Percentiles rank a stretch among this genome's conserved stretches.
phyloP scores from a whole-genome alignment of 2,888 invertebrate genomes.

The Entomobrya proxima region DNA sequence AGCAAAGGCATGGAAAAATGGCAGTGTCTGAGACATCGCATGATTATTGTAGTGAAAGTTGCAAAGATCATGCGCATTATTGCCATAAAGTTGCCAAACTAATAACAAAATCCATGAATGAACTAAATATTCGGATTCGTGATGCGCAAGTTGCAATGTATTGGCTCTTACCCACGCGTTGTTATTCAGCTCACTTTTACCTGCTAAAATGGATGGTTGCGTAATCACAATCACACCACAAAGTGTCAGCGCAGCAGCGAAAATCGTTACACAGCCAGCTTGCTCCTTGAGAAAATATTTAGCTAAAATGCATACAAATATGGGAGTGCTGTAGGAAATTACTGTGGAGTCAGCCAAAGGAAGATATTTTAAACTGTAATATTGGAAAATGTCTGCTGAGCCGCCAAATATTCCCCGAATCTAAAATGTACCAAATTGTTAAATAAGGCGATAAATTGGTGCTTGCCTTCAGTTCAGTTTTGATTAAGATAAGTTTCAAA shows the following conservation, averaged over 20 bases:
- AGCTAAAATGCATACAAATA: constrained; percentile 70
- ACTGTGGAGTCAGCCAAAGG: constrained; percentile 69
- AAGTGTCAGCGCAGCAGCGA: constrained; percentile 56
- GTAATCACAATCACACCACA: constrained; percentile 69
- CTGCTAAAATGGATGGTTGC: constrained; percentile 70
- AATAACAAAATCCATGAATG: not conserved
- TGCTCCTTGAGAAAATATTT: constrained; percentile 68
- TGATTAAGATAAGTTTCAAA: too few relatives aligned
- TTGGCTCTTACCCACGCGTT: not conserved
- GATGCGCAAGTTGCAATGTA: not conserved
- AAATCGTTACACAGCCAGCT: constrained; percentile 64
- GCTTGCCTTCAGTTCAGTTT: too few relatives aligned
- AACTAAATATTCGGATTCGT: not conserved
- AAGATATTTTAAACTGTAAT: constrained; percentile 69
- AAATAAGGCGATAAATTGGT: too few relatives aligned
- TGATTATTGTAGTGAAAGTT: constrained; percentile 67
- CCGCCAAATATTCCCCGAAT: constrained; percentile 63
- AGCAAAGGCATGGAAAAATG: constrained; percentile 68
- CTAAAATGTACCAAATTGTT: too few relatives aligned
- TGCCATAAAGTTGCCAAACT: constrained; percentile 70
- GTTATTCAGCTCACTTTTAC: constrained; percentile 50
- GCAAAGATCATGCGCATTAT: constrained; percentile 68
- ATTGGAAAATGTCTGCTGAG: constrained; percentile 70
- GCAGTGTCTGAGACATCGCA: constrained; percentile 66
- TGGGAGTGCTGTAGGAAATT: constrained; percentile 71